Evolutionary conservation across 2,113 vertebrate species (phyloP).

Genomic region (Alouatta palliata): DNA sequence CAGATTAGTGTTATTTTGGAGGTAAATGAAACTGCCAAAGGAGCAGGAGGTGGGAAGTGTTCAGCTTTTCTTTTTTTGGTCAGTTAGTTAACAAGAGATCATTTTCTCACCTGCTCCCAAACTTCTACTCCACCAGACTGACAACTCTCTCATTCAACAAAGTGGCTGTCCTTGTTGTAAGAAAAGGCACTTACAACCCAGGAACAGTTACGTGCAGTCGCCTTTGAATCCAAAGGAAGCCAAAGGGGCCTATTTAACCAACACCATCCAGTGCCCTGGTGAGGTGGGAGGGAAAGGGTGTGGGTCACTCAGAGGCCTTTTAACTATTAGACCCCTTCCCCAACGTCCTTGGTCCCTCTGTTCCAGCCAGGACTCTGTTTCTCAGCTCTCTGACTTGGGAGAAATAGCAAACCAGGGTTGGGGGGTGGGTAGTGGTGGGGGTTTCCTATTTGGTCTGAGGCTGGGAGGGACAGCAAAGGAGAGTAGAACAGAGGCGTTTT

Average conservation of each 20-base stretch:
- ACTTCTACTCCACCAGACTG: slow-evolving; percentile 59
- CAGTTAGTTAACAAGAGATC: slow-evolving; percentile 45
- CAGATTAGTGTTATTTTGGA: slow-evolving; percentile 34
- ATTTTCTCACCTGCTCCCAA: slow-evolving; percentile 72
- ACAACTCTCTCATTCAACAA: slow-evolving; percentile 66
- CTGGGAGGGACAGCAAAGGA: background rate
- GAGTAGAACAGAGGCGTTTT: background rate
- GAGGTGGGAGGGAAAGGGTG: slow-evolving; percentile 11
- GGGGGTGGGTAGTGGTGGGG: background rate
- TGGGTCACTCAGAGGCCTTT: slow-evolving; percentile 40
- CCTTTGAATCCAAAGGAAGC: slow-evolving; percentile 66
- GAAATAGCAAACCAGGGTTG: background rate
- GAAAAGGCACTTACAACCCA: slow-evolving; percentile 56
- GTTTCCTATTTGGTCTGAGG: slow-evolving; percentile 43
- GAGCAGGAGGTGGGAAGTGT: slow-evolving; percentile 10
- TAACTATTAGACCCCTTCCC: background rate
- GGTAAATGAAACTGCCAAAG: slow-evolving; percentile 1
- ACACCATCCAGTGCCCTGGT: slow-evolving; percentile 54
- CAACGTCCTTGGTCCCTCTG: background rate
- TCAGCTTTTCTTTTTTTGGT: slow-evolving; percentile 2
- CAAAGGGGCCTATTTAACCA: slow-evolving; percentile 60
- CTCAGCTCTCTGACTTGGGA: background rate
- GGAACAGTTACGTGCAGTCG: slow-evolving; percentile 70
- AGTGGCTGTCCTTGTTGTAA: slow-evolving; percentile 64
- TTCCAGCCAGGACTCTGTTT: background rate